Percentiles rank a stretch among this genome's conserved stretches.
Evolutionary conservation across 2,888 invertebrate species (phyloP).

Genomic region (Coelopa pilipes): DNA sequence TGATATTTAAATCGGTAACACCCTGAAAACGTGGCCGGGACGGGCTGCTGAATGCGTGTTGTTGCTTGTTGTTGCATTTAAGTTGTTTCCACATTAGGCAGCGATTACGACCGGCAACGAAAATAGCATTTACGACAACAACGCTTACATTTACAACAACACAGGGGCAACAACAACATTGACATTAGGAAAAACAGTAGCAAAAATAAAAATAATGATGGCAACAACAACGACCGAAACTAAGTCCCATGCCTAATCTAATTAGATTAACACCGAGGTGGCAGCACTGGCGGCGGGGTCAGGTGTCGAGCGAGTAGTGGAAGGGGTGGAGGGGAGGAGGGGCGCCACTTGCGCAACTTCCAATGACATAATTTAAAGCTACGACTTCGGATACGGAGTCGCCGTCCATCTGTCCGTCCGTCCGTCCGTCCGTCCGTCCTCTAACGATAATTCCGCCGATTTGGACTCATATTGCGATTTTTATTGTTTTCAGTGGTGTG

Average conservation of each 20-base stretch:
- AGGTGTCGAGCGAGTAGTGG: too few species aligned
- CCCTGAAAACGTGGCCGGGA: conserved; percentile 8
- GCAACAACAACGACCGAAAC: too few species aligned
- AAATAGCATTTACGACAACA: too few species aligned
- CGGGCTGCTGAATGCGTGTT: neutral
- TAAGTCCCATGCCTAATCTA: neutral
- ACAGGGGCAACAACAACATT: too few species aligned
- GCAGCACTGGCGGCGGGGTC: too few species aligned
- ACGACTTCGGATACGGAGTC: too few species aligned
- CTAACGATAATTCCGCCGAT: neutral
- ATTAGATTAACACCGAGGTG: conserved; percentile 12
- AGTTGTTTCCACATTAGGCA: neutral
- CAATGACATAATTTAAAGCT: conserved; percentile 12
- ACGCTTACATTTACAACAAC: too few species aligned
- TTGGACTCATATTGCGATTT: neutral
- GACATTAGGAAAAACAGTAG: too few species aligned
- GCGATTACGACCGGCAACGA: too few species aligned
- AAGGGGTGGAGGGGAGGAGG: neutral
- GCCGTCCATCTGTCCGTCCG: neutral
- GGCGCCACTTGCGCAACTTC: neutral
- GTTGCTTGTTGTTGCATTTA: neutral
- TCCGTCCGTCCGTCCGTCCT: neutral
- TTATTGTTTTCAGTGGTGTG: neutral
- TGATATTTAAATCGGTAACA: conserved; percentile 23
- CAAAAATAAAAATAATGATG: too few species aligned